phyloP scores from a whole-genome alignment of 2,797 vertebrate genomes.

The Macropus fuliginosus region DNA sequence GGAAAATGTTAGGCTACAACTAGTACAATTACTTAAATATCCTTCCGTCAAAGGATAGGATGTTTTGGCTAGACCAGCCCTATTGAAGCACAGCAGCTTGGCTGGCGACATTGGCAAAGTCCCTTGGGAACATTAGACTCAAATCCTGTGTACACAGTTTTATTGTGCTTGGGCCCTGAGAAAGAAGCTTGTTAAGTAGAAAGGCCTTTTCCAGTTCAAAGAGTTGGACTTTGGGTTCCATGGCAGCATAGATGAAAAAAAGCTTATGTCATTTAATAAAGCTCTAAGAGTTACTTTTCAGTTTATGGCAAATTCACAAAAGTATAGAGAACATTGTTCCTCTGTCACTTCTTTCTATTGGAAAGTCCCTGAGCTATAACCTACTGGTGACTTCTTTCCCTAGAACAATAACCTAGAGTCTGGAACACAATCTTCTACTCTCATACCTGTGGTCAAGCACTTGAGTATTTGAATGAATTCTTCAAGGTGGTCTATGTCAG shows the following conservation, averaged over 20 bases:
- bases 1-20: slow-evolving; percentile 50
- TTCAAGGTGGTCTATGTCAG: background rate
- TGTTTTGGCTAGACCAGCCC: slow-evolving; percentile 40
- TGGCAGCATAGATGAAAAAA: background rate
- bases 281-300: background rate
- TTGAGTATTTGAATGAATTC: background rate
- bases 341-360: background rate
- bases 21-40: slow-evolving; percentile 25
- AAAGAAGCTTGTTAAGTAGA: slow-evolving; percentile 35
- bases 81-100: slow-evolving; percentile 50
- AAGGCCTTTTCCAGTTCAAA: slow-evolving; percentile 24
- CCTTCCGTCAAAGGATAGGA: slow-evolving; percentile 31
- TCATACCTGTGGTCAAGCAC: background rate
- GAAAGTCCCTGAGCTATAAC: background rate
- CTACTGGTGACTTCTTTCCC: background rate
- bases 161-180: slow-evolving; percentile 11
- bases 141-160: slow-evolving; percentile 4
- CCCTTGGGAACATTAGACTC: background rate
- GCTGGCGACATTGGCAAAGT: background rate
- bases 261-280: slow-evolving; percentile 39
- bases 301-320: slow-evolving; percentile 10
- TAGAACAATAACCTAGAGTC: background rate
- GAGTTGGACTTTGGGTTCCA: background rate
- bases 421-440: background rate
- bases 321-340: background rate